Evolutionary conservation across 2,888 invertebrate species (phyloP), one percentile per base, ranked within the genome.

Genomic region (Hylaea fasciaria): DNA sequence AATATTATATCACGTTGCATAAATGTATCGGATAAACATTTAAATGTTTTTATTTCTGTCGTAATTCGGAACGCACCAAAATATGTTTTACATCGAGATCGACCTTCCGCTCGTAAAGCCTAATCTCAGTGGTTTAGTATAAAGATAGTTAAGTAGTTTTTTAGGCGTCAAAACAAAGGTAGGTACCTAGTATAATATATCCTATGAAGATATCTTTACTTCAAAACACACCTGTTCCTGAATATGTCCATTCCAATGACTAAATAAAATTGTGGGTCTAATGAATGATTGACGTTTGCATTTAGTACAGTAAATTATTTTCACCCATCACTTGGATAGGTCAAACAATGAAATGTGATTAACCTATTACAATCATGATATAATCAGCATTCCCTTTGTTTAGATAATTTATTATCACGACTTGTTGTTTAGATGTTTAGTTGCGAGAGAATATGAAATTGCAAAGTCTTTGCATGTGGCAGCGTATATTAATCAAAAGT

Each of bases 291-390:
- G 84, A 86, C 85, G 74, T 78, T 73, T 67, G 71, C 70, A 79
- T 81, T 82, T 77, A 68, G 68, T 71, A 66, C 78, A 77, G 83
- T 76, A 82, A 83, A 84, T 83, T 80, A 75, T 66, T 58, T 74
- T 70, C 64, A 64, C 59, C 69, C 72, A 78, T 79, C 78, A 78
- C 78, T 76, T 75, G 64, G 69, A 64, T 71, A 72, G 80, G 78
- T 83, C 84, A 82, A 71, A 78, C 78, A 74, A 71, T 76, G 73
- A 81, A 81, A 81, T 80, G 76, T 80, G 81, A 86, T 85, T 87
- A 83, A 80, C 77, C 78, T 78, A 75, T 73, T 72, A 70, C 70
- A 68, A 62, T 69, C 71, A 68, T 77, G 75, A 78, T 66, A 74
- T 76, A 76, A 82, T 72, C 68, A 65, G 72, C 73, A 73, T 77